Base-by-base conservation (phyloP, 2,797 vertebrate genomes). In the Corythornis leucogaster region DNA sequence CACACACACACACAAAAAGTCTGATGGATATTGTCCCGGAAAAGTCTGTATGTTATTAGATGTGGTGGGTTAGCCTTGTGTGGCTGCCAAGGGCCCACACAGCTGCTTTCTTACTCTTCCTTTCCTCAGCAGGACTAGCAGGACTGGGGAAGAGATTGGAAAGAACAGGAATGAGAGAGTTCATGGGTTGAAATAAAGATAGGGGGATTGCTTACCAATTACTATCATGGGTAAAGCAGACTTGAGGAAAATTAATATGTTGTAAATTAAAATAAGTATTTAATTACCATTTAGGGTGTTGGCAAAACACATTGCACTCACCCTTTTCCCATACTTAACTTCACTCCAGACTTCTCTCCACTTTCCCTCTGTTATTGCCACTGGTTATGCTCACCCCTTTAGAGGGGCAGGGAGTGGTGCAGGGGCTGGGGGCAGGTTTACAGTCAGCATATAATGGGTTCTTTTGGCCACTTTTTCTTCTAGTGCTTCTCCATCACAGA, bases 101-200 rank as follows among this genome's bases (percentile, higher is more conserved):
- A 45, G 55, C 35, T 4, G 2, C 80, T 76, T 45, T 9, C 62
- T 75, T 35, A 4, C 18, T 70, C 8, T 63, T 15, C n/a, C 15
- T 12, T 28, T 62, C 30, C 28, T 62, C 30, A 42, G 45, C 1
- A 0, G 50, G 16, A 58, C 8, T 51, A 42, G 45, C 1, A 0
- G 50, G 19, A 58, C 8, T 51, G 12, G 31, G 25, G n/a, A 71
- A 38, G 51, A 80, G 66, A 30, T 5, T 57, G 18, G 35, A 14
- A 85, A 77, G 1, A 8, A 70, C 10, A 71, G 28, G 20, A 78
- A 21, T 58, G 57, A 73, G 50, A 59, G 61, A 71, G 15, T 16
- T 85, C 42, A 7, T 50, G 26, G 13, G 28, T 18, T 74, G 40
- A 85, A 93, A 46, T 55, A 67, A 70, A 73, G 38, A 54, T 7